Percentiles rank a stretch among this genome's conserved stretches.
Evolutionary conservation across 2,888 invertebrate genomes (phyloP).

Genomic region (Aphidoletes aphidimyza): DNA sequence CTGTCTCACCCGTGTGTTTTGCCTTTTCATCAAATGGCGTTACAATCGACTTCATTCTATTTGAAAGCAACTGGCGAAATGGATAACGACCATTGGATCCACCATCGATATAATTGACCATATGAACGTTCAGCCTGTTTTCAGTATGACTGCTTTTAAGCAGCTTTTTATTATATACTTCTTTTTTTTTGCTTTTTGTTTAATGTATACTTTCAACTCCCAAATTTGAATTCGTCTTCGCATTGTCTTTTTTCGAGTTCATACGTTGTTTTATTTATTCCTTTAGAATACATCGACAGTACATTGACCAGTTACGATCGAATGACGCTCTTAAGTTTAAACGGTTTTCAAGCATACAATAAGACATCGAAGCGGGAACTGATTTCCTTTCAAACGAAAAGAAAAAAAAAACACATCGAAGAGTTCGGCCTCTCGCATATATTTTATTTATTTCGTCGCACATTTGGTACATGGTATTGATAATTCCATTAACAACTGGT

Average conservation of each 20-base stretch:
- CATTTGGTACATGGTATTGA: too few species aligned
- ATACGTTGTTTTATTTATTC: neutral
- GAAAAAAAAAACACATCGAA: too few species aligned
- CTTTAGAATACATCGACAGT: neutral
- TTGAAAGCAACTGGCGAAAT: neutral
- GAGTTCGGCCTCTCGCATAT: too few species aligned
- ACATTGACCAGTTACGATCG: constrained; percentile 36
- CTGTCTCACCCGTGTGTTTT: neutral
- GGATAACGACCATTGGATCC: constrained; percentile 39
- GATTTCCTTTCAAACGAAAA: neutral
- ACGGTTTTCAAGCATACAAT: neutral
- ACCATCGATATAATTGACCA: neutral
- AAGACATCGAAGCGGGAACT: neutral
- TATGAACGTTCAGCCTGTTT: neutral
- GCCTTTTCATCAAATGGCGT: constrained; percentile 32
- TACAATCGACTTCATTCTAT: neutral
- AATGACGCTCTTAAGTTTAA: neutral
- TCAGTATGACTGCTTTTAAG: neutral
- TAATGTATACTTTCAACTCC: too few species aligned
- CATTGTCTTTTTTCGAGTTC: neutral
- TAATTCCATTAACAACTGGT: neutral
- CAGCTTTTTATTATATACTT: neutral
- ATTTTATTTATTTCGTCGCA: too few species aligned
- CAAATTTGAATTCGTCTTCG: neutral
- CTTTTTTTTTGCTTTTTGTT: too few species aligned